Percentiles rank a stretch among this genome's conserved stretches.
Conservation (phyloP, 30 jellyfish, hydroid and myxozoan species). For the Chrysaora quinquecirrha region DNA sequence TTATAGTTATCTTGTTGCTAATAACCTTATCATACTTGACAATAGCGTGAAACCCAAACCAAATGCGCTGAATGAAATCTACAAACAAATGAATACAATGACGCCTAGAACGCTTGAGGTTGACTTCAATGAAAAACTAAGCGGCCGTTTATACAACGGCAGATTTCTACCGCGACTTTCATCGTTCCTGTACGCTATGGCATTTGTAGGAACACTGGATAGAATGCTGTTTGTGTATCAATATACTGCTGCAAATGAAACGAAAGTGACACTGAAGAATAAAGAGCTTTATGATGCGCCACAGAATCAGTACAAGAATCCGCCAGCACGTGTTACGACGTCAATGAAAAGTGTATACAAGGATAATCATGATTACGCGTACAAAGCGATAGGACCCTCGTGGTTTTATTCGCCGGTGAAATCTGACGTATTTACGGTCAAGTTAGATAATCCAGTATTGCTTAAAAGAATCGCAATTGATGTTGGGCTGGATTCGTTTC, state of each 20-base stretch:
- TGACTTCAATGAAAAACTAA: neutral
- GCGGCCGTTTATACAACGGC: constrained; percentile 22
- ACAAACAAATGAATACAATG: constrained; percentile 27
- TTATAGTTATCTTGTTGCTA: constrained; percentile 24
- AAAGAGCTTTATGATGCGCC: neutral
- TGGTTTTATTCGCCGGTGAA: constrained; percentile 36
- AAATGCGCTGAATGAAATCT: constrained; percentile 21
- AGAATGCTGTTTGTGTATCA: constrained; percentile 11
- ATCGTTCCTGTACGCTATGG: constrained; percentile 50
- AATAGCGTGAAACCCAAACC: neutral
- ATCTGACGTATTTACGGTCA: constrained; percentile 23
- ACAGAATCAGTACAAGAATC: constrained; percentile 34
- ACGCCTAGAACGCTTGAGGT: constrained; percentile 14
- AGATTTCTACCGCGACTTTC: constrained; percentile 59
- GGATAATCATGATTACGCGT: constrained; percentile 8
- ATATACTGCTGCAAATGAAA: constrained; percentile 21
- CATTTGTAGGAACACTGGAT: constrained; percentile 24
- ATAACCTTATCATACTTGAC: constrained; percentile 40
- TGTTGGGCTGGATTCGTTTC: constrained; percentile 38
- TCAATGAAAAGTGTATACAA: neutral
- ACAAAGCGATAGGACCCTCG: constrained; percentile 35
- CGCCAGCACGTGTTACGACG: constrained; percentile 41
- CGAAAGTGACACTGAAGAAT: constrained; percentile 1
- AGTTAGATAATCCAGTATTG: constrained; percentile 6
- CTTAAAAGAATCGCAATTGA: constrained; percentile 31